These are phyloP conservation scores for Cynoglossus semilaevis DNA, from an alignment of 2,113 vertebrate genomes.

Conservation along the genomic window DNA sequence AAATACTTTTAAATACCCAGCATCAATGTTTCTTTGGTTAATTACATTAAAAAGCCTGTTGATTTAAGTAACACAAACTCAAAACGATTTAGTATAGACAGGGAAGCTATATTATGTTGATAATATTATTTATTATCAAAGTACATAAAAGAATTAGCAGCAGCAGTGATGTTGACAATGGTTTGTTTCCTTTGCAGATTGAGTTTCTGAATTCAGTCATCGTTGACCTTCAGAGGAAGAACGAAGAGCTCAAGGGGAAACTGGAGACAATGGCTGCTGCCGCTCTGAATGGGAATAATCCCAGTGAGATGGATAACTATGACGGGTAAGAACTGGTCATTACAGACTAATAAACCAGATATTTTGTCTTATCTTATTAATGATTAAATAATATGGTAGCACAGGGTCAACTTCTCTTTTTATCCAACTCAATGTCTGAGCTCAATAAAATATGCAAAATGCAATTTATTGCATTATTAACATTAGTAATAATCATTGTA, in stretches of 20 bases:
- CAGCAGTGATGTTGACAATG: conserved; percentile 11
- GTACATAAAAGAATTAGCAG: background rate
- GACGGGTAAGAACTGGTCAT: conserved; percentile 76
- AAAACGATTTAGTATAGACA: too few species aligned
- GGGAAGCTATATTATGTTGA: too few species aligned
- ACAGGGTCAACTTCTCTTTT: too few species aligned
- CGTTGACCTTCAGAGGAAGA: conserved; percentile 91
- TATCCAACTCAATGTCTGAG: too few species aligned
- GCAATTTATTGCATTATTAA: too few species aligned
- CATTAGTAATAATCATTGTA: too few species aligned
- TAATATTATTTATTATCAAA: too few species aligned
- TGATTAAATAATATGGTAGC: too few species aligned
- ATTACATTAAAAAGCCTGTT: background rate
- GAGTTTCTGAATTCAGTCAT: conserved; percentile 97
- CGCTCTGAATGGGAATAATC: conserved; percentile 88
- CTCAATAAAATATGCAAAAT: too few species aligned
- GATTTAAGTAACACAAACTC: background rate
- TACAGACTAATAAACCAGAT: background rate
- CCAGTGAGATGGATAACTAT: conserved; percentile 82
- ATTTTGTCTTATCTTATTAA: too few species aligned
- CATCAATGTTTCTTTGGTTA: conserved; percentile 19
- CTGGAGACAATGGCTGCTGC: conserved; percentile 91
- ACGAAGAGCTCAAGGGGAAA: conserved; percentile 85
- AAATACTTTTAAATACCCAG: too few species aligned
- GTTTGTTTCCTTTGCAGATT: conserved; percentile 74